Conservation (phyloP, 2,113 vertebrate genomes). For the Bujurquina vittata region DNA sequence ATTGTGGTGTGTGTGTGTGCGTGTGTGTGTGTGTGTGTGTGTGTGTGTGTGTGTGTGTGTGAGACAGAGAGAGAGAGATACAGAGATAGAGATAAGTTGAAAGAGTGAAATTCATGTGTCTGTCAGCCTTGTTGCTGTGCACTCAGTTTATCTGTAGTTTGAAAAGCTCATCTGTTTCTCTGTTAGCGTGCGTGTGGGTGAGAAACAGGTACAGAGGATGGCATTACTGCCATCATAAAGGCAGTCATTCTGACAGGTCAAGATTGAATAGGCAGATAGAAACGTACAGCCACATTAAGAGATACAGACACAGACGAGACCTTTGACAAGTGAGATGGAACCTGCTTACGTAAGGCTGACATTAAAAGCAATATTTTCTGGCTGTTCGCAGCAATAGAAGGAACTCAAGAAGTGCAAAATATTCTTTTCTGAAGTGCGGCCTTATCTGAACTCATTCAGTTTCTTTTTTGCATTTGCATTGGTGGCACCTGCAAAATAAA, state of each 20-base stretch:
- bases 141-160: constrained; percentile 2
- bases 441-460: not conserved
- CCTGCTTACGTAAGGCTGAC: not conserved
- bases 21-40: not conserved
- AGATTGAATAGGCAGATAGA: constrained; percentile 13
- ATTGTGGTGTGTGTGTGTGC: too few species aligned
- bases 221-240: constrained; percentile 56
- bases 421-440: not conserved
- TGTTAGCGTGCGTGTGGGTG: constrained; percentile 6
- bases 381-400: not conserved
- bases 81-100: not conserved
- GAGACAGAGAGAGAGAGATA: not conserved
- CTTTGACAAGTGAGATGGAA: not conserved
- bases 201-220: constrained; percentile 12
- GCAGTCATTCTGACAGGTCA: constrained; percentile 4
- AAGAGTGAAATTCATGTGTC: constrained; percentile 9
- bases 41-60: not conserved
- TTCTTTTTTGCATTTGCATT: too few species aligned
- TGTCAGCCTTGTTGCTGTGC: constrained; percentile 15
- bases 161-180: constrained; percentile 31
- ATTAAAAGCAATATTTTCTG: not conserved
- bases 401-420: not conserved
- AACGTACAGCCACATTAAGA: not conserved
- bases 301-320: not conserved
- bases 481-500: not conserved